Evolutionary conservation across 2,113 vertebrate species (phyloP), one percentile per base, ranked within the genome.

Genomic region (Narcine bancroftii): DNA sequence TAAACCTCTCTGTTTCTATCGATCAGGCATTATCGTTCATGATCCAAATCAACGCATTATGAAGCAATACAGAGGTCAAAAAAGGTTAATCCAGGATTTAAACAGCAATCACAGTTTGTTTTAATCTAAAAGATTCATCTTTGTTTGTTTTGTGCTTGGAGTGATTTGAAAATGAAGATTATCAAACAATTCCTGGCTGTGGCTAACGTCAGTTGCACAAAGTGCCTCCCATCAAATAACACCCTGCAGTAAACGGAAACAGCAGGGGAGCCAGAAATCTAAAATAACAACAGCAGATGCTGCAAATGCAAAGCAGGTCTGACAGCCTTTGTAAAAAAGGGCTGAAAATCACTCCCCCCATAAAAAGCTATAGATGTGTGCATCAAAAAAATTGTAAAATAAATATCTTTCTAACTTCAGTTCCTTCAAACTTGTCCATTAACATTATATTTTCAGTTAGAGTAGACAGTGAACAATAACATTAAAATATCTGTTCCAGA

Each of bases 221-320:
- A 75, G 72, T 75, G 72, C 72, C 72, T 75, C 72, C 72, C 72
- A 39, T 75, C 72, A 75, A 75, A 75, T 75, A 75, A n/a, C 72
- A 75, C n/a, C 72, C 72, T 75, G 72, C 72, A 75, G 72, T 75
- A 75, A 75, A 39, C 33, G n/a, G 13, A 75, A 75, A 39, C 72
- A 75, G 36, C n/a, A 75, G 72, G 72, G 36, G 39, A 17, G 72
- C 72, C 36, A 39, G 72, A 39, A 36, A 75, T 75, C 33, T 39
- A 39, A 75, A 75, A 75, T 75, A 75, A 75, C 72, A 75, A 75
- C 72, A 75, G 72, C 72, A 75, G n/a, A 75, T 75, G 72, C 36
- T 75, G 72, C 11, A 75, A 75, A 75, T 75, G 72, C 72, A 75
- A 75, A 75, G 72, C n/a, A 75, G n/a, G 72, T 75, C 72, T 75